phyloP scores from a whole-genome alignment of 2,797 vertebrate species.

The Novumbra hubbsi region DNA sequence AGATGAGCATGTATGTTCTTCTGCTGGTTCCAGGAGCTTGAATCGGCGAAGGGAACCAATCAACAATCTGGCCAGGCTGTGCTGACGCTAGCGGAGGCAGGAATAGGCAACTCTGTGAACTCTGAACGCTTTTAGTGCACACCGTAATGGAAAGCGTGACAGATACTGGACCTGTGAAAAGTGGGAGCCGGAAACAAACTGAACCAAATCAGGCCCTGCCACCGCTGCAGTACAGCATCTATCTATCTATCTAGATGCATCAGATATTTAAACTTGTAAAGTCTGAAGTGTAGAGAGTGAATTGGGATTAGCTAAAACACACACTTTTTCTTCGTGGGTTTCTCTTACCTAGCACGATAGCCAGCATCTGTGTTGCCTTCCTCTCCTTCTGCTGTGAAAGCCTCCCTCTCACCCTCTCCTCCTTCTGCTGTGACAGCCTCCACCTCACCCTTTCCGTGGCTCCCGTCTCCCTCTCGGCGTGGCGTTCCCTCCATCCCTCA shows the following conservation, averaged over 20 bases:
- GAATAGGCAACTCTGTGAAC: too few relatives aligned
- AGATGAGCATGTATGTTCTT: not conserved
- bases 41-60: too few relatives aligned
- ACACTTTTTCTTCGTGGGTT: not conserved
- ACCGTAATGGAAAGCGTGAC: too few relatives aligned
- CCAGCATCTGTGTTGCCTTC: slow-evolving; percentile 79
- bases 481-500: slow-evolving; percentile 65
- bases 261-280: not conserved
- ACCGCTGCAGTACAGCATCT: too few relatives aligned
- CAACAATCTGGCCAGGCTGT: too few relatives aligned
- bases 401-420: slow-evolving; percentile 68
- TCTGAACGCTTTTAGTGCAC: too few relatives aligned
- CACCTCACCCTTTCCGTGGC: slow-evolving; percentile 68
- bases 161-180: too few relatives aligned
- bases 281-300: not conserved
- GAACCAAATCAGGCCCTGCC: too few relatives aligned
- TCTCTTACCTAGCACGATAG: slow-evolving; percentile 75
- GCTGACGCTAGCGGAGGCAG: too few relatives aligned
- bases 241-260: not conserved
- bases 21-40: too few relatives aligned
- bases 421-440: slow-evolving; percentile 77
- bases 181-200: too few relatives aligned
- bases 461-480: slow-evolving; percentile 56
- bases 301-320: not conserved
- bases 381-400: slow-evolving; percentile 79